Conservation (phyloP, 1,140 invertebrate genomes). For the Vollenhovia emeryi region DNA sequence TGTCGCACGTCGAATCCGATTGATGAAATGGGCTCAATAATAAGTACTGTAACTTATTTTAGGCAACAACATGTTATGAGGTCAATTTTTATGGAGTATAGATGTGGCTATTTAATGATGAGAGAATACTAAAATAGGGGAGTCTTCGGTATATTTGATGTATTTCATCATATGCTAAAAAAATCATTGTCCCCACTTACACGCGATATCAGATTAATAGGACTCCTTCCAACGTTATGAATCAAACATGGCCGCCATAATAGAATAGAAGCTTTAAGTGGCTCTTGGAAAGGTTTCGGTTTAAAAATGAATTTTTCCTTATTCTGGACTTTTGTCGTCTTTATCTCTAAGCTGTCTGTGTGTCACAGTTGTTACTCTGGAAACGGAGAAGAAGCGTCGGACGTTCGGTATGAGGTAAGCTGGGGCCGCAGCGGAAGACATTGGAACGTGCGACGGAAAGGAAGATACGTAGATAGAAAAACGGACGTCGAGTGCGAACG, state of each 20-base stretch:
- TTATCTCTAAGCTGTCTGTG: not conserved
- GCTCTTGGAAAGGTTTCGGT: not conserved
- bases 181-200: not conserved
- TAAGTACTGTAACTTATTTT: not conserved
- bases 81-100: not conserved
- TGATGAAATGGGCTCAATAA: not conserved
- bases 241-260: not conserved
- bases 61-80: not conserved
- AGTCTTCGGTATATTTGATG: not conserved
- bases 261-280: not conserved
- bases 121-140: not conserved
- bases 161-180: not conserved
- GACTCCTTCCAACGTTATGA: not conserved
- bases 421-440: not conserved
- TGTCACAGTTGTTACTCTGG: not conserved
- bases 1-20: not conserved
- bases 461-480: not conserved
- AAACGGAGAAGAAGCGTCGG: slow-evolving; percentile 6
- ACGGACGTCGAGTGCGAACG: slow-evolving; percentile 2
- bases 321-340: not conserved
- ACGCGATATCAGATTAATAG: not conserved
- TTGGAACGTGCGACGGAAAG: not conserved
- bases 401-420: slow-evolving; percentile 2
- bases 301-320: not conserved
- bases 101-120: not conserved